Percentiles rank a stretch among this genome's conserved stretches.
Evolutionary conservation across 2,113 vertebrate species (phyloP).

Genomic region (Sorex araneus): DNA sequence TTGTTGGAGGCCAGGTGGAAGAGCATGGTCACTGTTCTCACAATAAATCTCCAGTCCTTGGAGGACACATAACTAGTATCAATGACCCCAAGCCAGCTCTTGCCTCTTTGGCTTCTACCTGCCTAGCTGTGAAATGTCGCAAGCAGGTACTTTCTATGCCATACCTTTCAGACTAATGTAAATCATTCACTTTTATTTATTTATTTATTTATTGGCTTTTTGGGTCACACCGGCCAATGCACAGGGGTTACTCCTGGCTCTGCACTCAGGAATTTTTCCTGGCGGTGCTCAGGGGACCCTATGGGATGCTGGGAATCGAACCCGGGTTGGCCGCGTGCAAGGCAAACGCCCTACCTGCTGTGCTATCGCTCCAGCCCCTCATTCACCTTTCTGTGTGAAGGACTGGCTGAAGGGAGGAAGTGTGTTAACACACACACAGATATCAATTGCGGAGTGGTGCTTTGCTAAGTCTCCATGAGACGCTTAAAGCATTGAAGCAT

Average conservation of each 20-base stretch:
- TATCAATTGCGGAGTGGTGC: not conserved
- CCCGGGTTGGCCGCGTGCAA: too few species aligned
- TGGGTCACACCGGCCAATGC: too few species aligned
- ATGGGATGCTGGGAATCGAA: too few species aligned
- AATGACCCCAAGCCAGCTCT: not conserved
- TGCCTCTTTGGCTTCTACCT: not conserved
- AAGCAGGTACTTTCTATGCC: not conserved
- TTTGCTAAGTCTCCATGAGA: not conserved
- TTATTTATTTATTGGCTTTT: too few species aligned
- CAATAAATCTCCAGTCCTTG: not conserved
- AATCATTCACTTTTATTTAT: not conserved
- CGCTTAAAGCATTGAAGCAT: not conserved
- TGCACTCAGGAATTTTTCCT: too few species aligned
- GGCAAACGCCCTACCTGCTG: too few species aligned
- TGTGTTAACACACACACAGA: not conserved
- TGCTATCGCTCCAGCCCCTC: too few species aligned
- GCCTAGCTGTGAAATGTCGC: not conserved
- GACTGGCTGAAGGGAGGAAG: slow-evolving; percentile 7
- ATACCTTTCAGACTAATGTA: slow-evolving; percentile 27
- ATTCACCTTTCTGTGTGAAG: slow-evolving; percentile 8
- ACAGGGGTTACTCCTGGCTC: too few species aligned
- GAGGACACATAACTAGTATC: not conserved
- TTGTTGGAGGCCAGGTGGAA: not conserved
- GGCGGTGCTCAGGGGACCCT: too few species aligned
- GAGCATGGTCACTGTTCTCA: not conserved